Evolutionary conservation across 2,797 vertebrate species (phyloP).

Genomic region (Trematomus bernacchii): DNA sequence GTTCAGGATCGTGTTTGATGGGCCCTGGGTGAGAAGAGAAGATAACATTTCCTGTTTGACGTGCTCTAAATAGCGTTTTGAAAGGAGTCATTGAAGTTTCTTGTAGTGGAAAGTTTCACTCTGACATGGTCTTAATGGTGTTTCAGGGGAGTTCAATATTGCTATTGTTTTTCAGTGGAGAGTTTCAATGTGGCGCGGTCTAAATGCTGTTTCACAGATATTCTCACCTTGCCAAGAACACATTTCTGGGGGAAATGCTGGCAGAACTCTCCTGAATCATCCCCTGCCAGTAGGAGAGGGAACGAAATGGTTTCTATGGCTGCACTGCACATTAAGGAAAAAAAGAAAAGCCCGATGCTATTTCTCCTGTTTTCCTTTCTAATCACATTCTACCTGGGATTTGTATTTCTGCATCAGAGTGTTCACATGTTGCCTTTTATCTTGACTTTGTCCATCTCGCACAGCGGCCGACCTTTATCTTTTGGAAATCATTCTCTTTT

Average conservation of each 20-base stretch:
- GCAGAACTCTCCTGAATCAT: slow-evolving; percentile 47
- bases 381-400: slow-evolving; percentile 25
- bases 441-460: slow-evolving; percentile 32
- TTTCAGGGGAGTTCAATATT: slow-evolving; percentile 42
- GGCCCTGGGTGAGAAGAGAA: slow-evolving; percentile 8
- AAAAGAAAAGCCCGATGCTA: slow-evolving; percentile 6
- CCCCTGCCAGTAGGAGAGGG: slow-evolving; percentile 31
- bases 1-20: slow-evolving; percentile 51
- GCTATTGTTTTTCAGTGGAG: slow-evolving; percentile 55
- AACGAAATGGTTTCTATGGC: slow-evolving; percentile 34
- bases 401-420: slow-evolving; percentile 16
- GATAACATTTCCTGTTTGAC: slow-evolving; percentile 15
- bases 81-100: slow-evolving; percentile 32
- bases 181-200: slow-evolving; percentile 22
- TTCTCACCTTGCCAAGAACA: slow-evolving; percentile 50
- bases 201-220: slow-evolving; percentile 48
- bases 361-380: slow-evolving; percentile 25
- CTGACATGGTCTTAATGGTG: slow-evolving; percentile 37
- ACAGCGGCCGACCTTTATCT: slow-evolving; percentile 37
- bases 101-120: slow-evolving; percentile 28
- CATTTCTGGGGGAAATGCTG: slow-evolving; percentile 48
- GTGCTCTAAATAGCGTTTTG: slow-evolving; percentile 26
- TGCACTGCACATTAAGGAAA: slow-evolving; percentile 24
- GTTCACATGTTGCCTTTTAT: slow-evolving; percentile 43
- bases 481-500: slow-evolving; percentile 42